phyloP scores from a whole-genome alignment of 2,797 vertebrate species.

The Loriculus beryllinus region DNA sequence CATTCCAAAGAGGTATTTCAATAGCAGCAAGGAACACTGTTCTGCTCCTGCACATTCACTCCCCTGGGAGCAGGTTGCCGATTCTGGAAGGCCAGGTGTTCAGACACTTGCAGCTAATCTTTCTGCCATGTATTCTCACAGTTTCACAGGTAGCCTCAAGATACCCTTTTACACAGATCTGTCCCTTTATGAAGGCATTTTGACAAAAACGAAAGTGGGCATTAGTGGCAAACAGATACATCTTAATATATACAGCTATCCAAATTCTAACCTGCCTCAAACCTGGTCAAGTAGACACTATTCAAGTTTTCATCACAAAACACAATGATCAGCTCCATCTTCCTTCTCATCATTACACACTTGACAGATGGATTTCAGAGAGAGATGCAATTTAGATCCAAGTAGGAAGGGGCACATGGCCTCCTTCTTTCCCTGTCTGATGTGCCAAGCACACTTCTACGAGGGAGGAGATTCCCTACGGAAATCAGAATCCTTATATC shows the following conservation, averaged over 20 bases:
- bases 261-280: not conserved
- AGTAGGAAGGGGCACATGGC: not conserved
- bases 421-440: not conserved
- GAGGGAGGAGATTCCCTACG: not conserved
- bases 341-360: not conserved
- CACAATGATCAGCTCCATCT: not conserved
- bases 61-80: not conserved
- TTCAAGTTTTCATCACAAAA: not conserved
- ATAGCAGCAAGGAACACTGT: not conserved
- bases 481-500: not conserved
- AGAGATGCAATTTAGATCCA: not conserved
- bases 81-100: not conserved
- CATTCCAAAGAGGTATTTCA: not conserved
- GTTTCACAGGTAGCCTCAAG: not conserved
- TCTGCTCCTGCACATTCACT: not conserved
- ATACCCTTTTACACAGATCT: not conserved
- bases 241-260: not conserved
- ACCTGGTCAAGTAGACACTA: not conserved
- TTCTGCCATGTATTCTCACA: not conserved
- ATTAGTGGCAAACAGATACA: not conserved
- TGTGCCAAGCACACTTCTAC: not conserved
- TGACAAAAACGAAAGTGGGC: not conserved
- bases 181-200: not conserved
- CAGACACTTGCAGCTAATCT: not conserved
- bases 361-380: not conserved